Evolutionary conservation across 2,797 vertebrate species (phyloP), one percentile per base, ranked within the genome.

Genomic region (Pogonophryne albipinna): DNA sequence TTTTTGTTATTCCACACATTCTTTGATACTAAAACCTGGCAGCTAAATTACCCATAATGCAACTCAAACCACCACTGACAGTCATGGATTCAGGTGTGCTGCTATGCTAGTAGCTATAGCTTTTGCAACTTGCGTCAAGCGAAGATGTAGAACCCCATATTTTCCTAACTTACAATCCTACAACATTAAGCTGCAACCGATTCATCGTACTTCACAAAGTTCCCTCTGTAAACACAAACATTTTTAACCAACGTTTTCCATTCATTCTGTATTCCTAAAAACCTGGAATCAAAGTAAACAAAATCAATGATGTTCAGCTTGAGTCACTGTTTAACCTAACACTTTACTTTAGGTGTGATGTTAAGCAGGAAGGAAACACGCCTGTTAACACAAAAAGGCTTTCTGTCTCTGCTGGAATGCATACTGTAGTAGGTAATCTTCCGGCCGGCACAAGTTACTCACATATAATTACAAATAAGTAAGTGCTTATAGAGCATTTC

Each of bases 391-490:
- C 31, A 6, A 65, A 57, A 10, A 47, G 7, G 20, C n/a, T 53
- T 49, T 77, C 5, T 20, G 17, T 74, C 76, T 61, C 14, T 76
- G 41, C 14, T 66, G 16, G 69, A 71, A 47, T 44, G 50, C 73
- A 70, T 0, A 27, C 27, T 27, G 27, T 27, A 27, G 23, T 27
- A 27, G 6, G 2, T 9, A 69, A 70, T 71, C 46, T 59, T 38
- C 34, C 41, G 20, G 23, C 49, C 47, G 38, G 52, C 16, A 12
- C 10, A 19, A 71, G 23, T 58, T 76, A 64, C 81, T 79, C 49
- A 74, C 38, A 56, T 8, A 65, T 65, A 80, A 88, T 82, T 79
- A 58, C 15, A 69, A 73, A 78, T 61, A 68, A 79, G 31, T 51
- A 56, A 14, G n/a, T 44, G 5, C 23, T 53, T 56, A 62, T 13